Evolutionary conservation across 1,140 invertebrate species (phyloP).

Genomic region (Scaptodrosophila lebanonensis): DNA sequence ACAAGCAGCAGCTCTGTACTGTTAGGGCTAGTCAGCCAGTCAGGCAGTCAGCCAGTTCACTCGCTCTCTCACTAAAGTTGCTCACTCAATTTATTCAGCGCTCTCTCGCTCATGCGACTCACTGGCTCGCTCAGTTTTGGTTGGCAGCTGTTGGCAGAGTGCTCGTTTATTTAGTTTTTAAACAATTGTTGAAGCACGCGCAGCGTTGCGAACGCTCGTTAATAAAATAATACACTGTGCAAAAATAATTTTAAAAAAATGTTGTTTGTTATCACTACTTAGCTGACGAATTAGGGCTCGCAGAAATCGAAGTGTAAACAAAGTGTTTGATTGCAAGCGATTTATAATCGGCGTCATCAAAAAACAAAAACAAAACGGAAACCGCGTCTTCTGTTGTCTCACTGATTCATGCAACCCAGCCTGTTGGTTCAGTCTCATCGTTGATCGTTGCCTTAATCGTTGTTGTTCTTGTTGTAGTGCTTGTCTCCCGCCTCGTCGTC

Average conservation of each 20-base stretch:
- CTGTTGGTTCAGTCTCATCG: too few relatives aligned
- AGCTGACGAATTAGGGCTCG: too few relatives aligned
- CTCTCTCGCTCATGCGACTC: neutral
- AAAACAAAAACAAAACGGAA: too few relatives aligned
- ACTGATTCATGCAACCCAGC: slow-evolving; percentile 27
- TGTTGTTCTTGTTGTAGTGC: too few relatives aligned
- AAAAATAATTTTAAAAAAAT: slow-evolving; percentile 18
- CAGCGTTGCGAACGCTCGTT: slow-evolving; percentile 26
- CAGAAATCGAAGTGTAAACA: too few relatives aligned
- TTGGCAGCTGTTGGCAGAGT: slow-evolving; percentile 24
- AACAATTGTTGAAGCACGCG: slow-evolving; percentile 60
- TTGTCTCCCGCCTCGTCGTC: slow-evolving; percentile 13
- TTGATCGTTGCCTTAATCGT: too few relatives aligned
- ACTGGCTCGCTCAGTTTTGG: slow-evolving; percentile 1
- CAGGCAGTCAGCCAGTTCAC: slow-evolving; percentile 17
- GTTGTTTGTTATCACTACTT: slow-evolving; percentile 25
- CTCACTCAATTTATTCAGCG: slow-evolving; percentile 8
- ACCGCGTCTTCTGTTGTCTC: neutral
- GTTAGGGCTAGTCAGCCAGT: slow-evolving; percentile 37
- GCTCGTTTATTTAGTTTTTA: slow-evolving; percentile 36
- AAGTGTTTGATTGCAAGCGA: too few relatives aligned
- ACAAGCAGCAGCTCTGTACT: too few relatives aligned
- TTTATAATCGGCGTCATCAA: too few relatives aligned
- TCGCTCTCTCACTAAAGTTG: slow-evolving; percentile 13
- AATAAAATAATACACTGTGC: slow-evolving; percentile 19